phyloP scores from a whole-genome alignment of 2,888 invertebrate genomes.

The Ochropacha duplaris region DNA sequence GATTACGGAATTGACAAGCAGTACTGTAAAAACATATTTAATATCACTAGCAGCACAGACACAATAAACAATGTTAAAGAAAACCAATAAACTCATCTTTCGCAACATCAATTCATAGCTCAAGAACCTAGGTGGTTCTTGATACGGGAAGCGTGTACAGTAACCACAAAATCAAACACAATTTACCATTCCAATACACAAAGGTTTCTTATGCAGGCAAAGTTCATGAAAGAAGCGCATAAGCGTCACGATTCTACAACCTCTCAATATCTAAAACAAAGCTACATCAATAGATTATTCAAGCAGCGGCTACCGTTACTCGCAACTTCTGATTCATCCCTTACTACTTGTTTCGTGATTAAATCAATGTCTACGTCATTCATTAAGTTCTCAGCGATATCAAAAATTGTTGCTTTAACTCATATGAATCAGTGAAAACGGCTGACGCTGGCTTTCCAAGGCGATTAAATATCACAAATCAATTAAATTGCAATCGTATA shows the following conservation, averaged over 20 bases:
- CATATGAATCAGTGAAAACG: too few species aligned
- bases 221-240: slow-evolving; percentile 54
- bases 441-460: too few species aligned
- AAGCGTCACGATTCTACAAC: slow-evolving; percentile 66
- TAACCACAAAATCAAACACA: slow-evolving; percentile 32
- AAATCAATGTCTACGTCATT: slow-evolving; percentile 5
- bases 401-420: too few species aligned
- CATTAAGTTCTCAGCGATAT: background rate
- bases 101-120: background rate
- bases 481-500: too few species aligned
- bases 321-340: slow-evolving; percentile 35
- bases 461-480: too few species aligned
- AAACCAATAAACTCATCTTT: background rate
- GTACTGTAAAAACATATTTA: too few species aligned
- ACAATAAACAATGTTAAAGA: background rate
- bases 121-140: too few species aligned
- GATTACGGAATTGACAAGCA: too few species aligned
- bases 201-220: slow-evolving; percentile 31
- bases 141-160: slow-evolving; percentile 19
- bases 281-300: slow-evolving; percentile 71
- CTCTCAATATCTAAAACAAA: slow-evolving; percentile 80
- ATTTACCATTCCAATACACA: slow-evolving; percentile 47
- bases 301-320: slow-evolving; percentile 73
- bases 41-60: background rate
- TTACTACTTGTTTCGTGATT: slow-evolving; percentile 36